A percentile compares a stretch with the other conserved stretches of the same genome.
Evolutionary conservation across 2,113 vertebrate species (phyloP).

Genomic region (Hipposideros armiger): DNA sequence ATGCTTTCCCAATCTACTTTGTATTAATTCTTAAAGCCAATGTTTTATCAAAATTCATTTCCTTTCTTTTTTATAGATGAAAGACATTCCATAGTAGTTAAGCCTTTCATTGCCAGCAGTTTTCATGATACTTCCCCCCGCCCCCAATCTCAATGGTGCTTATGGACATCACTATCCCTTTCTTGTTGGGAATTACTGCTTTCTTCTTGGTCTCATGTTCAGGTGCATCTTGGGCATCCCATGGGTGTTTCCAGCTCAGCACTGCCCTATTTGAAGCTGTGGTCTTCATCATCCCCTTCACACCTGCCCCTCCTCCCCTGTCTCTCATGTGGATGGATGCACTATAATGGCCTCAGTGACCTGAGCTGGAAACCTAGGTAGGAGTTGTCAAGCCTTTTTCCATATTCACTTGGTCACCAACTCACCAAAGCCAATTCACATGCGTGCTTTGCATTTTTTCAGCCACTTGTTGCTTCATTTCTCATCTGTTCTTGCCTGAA

Average conservation of each 20-base stretch:
- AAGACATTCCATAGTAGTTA: background rate
- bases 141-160: rapidly evolving
- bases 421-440: background rate
- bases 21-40: background rate
- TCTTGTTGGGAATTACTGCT: background rate
- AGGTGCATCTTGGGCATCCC: background rate
- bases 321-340: background rate
- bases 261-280: background rate
- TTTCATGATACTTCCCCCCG: rapidly evolving
- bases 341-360: background rate
- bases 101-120: background rate
- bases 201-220: background rate
- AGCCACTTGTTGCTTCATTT: background rate
- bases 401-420: background rate
- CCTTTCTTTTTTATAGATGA: background rate
- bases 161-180: background rate
- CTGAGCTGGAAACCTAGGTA: background rate
- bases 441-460: background rate
- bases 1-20: background rate
- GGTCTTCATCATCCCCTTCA: rapidly evolving
- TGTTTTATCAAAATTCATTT: background rate
- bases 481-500: background rate
- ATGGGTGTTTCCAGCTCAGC: background rate
- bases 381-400: background rate
- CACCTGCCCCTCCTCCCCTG: rapidly evolving